Evolutionary conservation across 2,888 invertebrate species (phyloP).

Genomic region (Parochlus steinenii): DNA sequence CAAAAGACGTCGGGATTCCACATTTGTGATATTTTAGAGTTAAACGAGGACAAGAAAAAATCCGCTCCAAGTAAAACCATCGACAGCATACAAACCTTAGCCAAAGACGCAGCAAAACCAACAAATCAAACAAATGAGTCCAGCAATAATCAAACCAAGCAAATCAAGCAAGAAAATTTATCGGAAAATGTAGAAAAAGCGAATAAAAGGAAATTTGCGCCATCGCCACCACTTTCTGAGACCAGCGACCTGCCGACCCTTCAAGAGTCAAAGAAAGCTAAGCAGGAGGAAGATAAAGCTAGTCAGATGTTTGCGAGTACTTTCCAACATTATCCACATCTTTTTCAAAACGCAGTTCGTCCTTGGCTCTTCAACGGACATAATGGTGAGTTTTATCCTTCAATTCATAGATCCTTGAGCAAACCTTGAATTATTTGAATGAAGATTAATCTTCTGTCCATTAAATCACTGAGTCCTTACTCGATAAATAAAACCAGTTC

Average conservation of each 20-base stretch:
- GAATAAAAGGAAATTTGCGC: not conserved
- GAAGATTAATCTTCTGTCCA: no score
- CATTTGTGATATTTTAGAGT: conserved; percentile 82
- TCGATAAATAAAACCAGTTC: no score
- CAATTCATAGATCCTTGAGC: no score
- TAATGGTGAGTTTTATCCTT: no score
- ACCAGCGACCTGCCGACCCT: no score
- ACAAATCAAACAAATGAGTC: no score
- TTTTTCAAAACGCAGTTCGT: conserved; percentile 10
- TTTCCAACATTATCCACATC: conserved; percentile 10
- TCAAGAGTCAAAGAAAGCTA: no score
- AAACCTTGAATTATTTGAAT: no score
- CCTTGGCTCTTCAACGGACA: conserved; percentile 10
- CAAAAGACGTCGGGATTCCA: conserved; percentile 53
- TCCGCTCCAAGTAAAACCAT: not conserved
- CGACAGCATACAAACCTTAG: no score
- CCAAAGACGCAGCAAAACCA: no score
- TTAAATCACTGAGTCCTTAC: no score
- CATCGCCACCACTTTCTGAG: not conserved
- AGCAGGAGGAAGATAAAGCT: no score
- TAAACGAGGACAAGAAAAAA: conserved; percentile 44
- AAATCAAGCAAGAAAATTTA: conserved; percentile 1
- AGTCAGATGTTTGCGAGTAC: conserved; percentile 4
- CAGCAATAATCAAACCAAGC: conserved; percentile 1
- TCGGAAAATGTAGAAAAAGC: not conserved